Percentiles rank a stretch among this genome's conserved stretches.
phyloP scores from a whole-genome alignment of 1,140 invertebrate genomes.

The Orius insidiosus region DNA sequence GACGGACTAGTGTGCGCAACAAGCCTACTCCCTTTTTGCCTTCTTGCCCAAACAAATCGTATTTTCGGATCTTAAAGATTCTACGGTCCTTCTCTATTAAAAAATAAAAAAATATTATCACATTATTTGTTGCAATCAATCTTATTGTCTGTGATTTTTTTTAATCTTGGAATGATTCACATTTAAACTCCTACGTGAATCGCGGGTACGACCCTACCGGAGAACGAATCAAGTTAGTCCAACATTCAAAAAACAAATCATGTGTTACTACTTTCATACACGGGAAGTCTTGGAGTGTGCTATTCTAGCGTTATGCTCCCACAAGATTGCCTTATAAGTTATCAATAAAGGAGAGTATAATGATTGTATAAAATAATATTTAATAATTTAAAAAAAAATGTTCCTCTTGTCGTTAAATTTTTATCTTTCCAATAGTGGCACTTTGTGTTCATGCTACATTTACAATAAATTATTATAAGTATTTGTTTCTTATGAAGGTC shows the following conservation, averaged over 20 bases:
- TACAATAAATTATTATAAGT: background rate
- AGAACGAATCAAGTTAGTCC: background rate
- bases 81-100: background rate
- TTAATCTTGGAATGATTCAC: no score
- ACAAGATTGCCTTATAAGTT: slow-evolving; percentile 4
- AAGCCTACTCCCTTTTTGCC: background rate
- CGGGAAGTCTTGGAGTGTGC: background rate
- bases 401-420: slow-evolving; percentile 2
- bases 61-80: background rate
- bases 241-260: background rate
- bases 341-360: no score
- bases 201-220: background rate
- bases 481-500: background rate
- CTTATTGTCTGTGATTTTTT: no score
- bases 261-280: background rate
- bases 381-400: slow-evolving; percentile 5
- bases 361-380: no score
- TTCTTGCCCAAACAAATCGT: background rate
- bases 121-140: background rate
- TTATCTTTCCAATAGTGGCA: slow-evolving; percentile 1
- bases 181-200: background rate
- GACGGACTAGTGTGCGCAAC: no score
- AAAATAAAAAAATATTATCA: background rate
- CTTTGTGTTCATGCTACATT: background rate
- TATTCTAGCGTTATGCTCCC: slow-evolving; percentile 1